Base-by-base conservation (phyloP, 2,888 invertebrate species). In the Cataglyphis cursor region DNA sequence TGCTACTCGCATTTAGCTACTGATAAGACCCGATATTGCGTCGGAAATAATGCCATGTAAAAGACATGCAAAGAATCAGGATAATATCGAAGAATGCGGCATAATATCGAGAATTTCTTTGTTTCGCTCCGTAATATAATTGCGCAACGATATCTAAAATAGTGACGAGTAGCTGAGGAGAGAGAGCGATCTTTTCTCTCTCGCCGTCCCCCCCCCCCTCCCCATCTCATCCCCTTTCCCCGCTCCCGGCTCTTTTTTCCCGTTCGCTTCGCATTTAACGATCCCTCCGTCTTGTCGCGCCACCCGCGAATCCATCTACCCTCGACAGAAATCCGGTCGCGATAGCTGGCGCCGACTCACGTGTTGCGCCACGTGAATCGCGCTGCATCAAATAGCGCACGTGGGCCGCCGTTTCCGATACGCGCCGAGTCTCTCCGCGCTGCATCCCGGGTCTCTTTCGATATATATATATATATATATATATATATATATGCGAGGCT, bases 301-400 rank as follows among this genome's bases (percentile, higher is more conserved):
- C 72, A 70, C 76, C 81, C 84, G 28, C 76, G 83, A 65, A 78
- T 75, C 84, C 81, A 80, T 75, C 84, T 81, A 80, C 86, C 85
- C 81, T 64, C 87, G 78, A 35, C 57, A 73, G 83, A 70, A 76
- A 81, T 84, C 68, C 75, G 65, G 76, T 28, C 21, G 73, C 68
- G 51, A 61, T 61, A 70, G 18, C 51, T 64, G 57, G 54, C n/a
- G 51, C 51, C 51, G 51, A 70, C 6, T 89, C 89, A 89, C 89
- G 88, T 92, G 92, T 86, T 84, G 70, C 51, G 66, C 66, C 86
- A 87, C 87, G 85, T 86, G 85, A 87, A 72, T 74, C 78, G 64
- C 81, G 54, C 59, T 80, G 51, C 51, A 83, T 66, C 54, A 54
- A 80, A 64, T 28, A 35, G 65, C 31, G 85, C 90, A 87, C 90